phyloP scores from a whole-genome alignment of 2,888 invertebrate genomes.

The Diaprepes abbreviatus region DNA sequence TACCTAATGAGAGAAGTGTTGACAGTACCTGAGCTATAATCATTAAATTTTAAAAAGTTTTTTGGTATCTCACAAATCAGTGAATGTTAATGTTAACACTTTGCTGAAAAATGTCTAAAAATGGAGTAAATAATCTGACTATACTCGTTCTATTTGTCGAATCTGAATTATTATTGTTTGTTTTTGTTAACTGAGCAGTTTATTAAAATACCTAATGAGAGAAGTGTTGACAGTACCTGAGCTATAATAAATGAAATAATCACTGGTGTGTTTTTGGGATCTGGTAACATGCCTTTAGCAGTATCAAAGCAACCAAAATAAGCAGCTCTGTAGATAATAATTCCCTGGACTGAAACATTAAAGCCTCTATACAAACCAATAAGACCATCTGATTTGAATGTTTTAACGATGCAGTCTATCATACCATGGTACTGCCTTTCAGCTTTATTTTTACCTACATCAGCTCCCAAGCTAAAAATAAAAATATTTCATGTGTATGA shows the following conservation, averaged over 20 bases:
- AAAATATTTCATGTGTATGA: too few species aligned
- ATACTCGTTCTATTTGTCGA: too few species aligned
- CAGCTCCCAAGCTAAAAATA: constrained; percentile 50
- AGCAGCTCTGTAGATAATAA: constrained; percentile 76
- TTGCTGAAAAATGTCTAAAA: too few species aligned
- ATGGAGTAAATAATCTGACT: too few species aligned
- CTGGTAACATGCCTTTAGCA: constrained; percentile 74
- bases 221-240: too few species aligned
- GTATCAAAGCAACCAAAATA: constrained; percentile 79
- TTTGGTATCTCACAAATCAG: too few species aligned
- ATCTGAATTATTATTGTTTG: too few species aligned
- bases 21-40: constrained; percentile 74
- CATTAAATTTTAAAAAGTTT: too few species aligned
- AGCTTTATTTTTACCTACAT: constrained; percentile 53
- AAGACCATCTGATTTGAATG: constrained; percentile 72
- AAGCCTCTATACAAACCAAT: constrained; percentile 77
- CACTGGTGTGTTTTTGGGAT: constrained; percentile 76
- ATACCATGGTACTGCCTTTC: constrained; percentile 73
- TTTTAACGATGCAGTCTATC: constrained; percentile 73
- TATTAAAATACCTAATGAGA: too few species aligned
- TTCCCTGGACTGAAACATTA: constrained; percentile 77
- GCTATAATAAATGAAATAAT: constrained; percentile 73
- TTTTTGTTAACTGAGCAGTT: too few species aligned
- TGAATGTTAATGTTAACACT: too few species aligned
- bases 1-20: too few species aligned